Percentiles rank a stretch among this genome's conserved stretches.
Conservation (phyloP, 2,113 vertebrate species). For the Psittacara wagleri region DNA sequence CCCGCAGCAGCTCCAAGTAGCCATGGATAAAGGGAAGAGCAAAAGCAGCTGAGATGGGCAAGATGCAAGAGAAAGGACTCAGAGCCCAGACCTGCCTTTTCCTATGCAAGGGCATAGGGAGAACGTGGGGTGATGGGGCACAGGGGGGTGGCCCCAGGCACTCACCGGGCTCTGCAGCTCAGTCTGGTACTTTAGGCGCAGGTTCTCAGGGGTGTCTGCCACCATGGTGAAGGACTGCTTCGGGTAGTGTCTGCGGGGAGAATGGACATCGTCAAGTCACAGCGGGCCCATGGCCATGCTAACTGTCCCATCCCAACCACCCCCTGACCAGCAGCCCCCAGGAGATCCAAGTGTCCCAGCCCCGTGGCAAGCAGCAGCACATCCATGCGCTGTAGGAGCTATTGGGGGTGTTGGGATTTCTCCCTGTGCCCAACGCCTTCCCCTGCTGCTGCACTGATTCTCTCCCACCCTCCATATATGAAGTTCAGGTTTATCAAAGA, state of each 20-base stretch:
- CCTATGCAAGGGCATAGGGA: not conserved
- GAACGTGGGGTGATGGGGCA: fast-evolving
- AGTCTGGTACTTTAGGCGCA: conserved; percentile 95
- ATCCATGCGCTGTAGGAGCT: fast-evolving
- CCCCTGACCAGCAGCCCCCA: not conserved
- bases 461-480: fast-evolving
- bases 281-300: fast-evolving
- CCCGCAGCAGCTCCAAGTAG: not conserved
- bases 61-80: not conserved
- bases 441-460: not conserved
- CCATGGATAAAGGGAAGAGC: not conserved
- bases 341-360: fast-evolving
- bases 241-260: conserved; percentile 89
- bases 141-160: not conserved
- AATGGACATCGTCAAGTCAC: not conserved
- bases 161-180: conserved; percentile 95
- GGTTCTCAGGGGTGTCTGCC: conserved; percentile 96
- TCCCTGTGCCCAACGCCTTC: fast-evolving
- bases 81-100: not conserved
- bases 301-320: fast-evolving
- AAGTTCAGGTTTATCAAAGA: not conserved
- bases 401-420: fast-evolving
- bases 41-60: not conserved
- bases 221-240: conserved; percentile 94
- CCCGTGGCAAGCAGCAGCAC: fast-evolving